Base-by-base conservation (phyloP, 2,888 invertebrate species). In the Hylaea fasciaria region DNA sequence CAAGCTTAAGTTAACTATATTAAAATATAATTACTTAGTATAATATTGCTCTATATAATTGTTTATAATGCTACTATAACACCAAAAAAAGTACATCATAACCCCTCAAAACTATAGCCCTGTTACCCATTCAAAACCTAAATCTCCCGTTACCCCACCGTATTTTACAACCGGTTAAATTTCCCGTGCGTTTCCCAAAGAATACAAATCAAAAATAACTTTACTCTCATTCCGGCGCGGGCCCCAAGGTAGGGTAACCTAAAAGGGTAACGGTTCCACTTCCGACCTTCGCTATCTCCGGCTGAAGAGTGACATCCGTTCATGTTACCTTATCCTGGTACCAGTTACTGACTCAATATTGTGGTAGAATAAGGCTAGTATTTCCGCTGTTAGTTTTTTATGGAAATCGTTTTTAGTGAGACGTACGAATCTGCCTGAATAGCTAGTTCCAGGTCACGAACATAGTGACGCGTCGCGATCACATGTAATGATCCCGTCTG, bases 241-340 rank as follows among this genome's bases (percentile, higher is more conserved):
- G 43, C 40, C 50, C n/a, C 12, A 49, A 35, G 55, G 28, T 32
- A 48, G 59, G 59, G 49, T 58, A 53, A 29, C 40, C 41, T 32
- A 11, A 45, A 50, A 59, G 54, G 59, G 54, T 52, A 43, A 52
- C 37, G 59, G 46, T 28, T 11, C 46, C 28, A 29, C 52, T 56
- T 61, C 56, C 61, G 56, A 56, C 56, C 61, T 44, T 56, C 51
- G 29, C 41, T 52, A 61, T 56, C 56, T 52, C 55, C 51, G 54
- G 58, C 37, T 28, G 17, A 47, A 29, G 44, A 50, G 55, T 22
- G 55, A 51, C 55, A 46, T 60, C 60, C 60, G 60, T n/a, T 43
- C 29, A 48, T 48, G 37, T 49, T 59, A 45, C 35, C 45, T 35
- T 14, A 17, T 32, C 41, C 47, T 32, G 7, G n/a, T 32, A 8